Evolutionary conservation across 2,113 vertebrate genomes (phyloP).

Genomic region (Cryptotis parvus): DNA sequence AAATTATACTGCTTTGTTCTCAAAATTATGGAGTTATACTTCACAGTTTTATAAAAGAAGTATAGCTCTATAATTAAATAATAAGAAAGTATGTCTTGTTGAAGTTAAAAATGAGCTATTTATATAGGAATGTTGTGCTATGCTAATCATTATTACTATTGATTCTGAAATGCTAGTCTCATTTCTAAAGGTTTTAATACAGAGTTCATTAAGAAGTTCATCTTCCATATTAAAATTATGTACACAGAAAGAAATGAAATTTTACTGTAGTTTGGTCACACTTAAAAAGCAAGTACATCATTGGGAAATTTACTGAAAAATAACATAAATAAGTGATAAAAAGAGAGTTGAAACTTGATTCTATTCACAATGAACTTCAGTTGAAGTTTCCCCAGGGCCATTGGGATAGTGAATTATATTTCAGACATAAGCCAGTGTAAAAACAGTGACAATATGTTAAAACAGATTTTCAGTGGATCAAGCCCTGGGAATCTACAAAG

Average conservation of each 20-base stretch:
- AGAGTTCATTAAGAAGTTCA: neutral
- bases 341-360: neutral
- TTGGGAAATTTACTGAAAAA: constrained; percentile 1
- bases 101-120: neutral
- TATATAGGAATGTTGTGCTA: neutral
- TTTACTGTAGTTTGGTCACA: neutral
- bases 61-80: neutral
- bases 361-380: constrained; percentile 2
- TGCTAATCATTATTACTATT: neutral
- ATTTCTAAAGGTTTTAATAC: neutral
- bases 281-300: constrained; percentile 9
- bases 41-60: neutral
- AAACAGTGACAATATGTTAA: constrained; percentile 7
- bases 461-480: constrained; percentile 21
- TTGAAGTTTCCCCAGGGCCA: constrained; percentile 1
- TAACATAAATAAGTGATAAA: neutral
- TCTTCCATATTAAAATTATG: neutral
- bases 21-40: no score
- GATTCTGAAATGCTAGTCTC: neutral
- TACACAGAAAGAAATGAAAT: constrained; percentile 15
- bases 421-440: constrained; percentile 39
- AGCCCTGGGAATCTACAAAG: constrained; percentile 52
- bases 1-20: neutral
- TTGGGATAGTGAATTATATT: neutral
- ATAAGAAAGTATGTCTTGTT: neutral